Conservation (phyloP, 2,888 invertebrate species). For the Lithophane semibrunnea region DNA sequence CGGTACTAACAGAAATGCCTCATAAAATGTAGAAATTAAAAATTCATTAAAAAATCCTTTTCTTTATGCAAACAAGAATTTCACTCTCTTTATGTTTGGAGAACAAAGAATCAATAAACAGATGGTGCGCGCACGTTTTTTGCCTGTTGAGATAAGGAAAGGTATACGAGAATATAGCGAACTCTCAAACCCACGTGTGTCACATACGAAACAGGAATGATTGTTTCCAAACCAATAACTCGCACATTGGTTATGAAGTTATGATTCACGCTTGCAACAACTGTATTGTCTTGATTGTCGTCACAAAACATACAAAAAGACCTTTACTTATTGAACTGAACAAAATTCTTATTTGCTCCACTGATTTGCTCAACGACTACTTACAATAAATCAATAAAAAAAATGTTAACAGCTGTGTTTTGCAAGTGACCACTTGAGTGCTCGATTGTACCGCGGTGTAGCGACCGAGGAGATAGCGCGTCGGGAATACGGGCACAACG, state of each 20-base stretch:
- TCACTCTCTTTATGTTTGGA: background rate
- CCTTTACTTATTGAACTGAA: conserved; percentile 4
- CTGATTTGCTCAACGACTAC: conserved; percentile 47
- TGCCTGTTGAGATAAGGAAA: conserved; percentile 22
- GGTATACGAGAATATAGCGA: conserved; percentile 27
- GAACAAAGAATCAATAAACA: conserved; percentile 35
- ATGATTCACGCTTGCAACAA: conserved; percentile 44
- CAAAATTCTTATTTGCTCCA: conserved; percentile 7
- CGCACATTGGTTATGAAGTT: background rate
- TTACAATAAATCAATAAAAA: conserved; percentile 59
- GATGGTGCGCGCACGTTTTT: conserved; percentile 13
- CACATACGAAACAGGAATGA: conserved; percentile 23
- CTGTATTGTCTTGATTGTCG: conserved; percentile 9
- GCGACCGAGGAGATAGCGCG: conserved; percentile 64
- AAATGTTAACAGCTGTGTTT: conserved; percentile 21
- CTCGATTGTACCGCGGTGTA: conserved; percentile 53
- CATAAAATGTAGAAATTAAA: background rate
- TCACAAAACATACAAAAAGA: conserved; percentile 28
- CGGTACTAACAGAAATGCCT: background rate
- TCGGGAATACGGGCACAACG: conserved; percentile 71
- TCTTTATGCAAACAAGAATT: background rate
- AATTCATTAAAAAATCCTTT: background rate
- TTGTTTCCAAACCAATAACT: conserved; percentile 19
- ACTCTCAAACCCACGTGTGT: conserved; percentile 42
- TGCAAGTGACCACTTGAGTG: conserved; percentile 28